Evolutionary conservation across 2,113 vertebrate genomes (phyloP), one percentile per base, ranked within the genome.

Genomic region (Phasianus colchicus): DNA sequence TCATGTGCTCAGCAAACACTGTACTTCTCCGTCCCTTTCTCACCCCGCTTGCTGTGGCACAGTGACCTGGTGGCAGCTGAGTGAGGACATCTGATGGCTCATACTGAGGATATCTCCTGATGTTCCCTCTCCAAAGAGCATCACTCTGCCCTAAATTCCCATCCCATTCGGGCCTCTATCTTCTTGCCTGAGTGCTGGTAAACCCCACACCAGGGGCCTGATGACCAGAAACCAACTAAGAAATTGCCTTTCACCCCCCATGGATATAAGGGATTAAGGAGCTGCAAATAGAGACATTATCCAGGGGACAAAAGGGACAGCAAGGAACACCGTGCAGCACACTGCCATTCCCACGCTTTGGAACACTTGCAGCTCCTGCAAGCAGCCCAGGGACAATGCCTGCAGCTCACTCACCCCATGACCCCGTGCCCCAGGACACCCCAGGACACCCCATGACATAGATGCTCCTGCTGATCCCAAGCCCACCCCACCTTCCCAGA

Each of bases 231-330:
- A 66, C 2, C 34, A 50, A 34, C 15, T 27, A 27, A 54, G n/a
- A 75, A 85, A 76, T 52, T 65, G 38, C 36, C 48, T 79, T 79
- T 63, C 55, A 19, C 20, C 34, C 20, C 6, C 3, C 30, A 54
- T 6, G 40, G 7, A 12, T 32, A 7, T 5, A 55, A 69, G 9
- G 20, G 58, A 86, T 86, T 25, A 86, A 61, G 54, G 48, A 83
- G 34, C 43, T 83, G 54, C 0, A 0, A 69, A 43, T 1, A 71
- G 25, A 6, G 17, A 9, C 11, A 5, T 19, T n/a, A 52, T 24
- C 11, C 9, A 8, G 79, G 78, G 63, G 40, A 12, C 63, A 42
- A 42, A 29, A 17, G 18, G 38, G 38, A 42, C 24, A 45, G 67
- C 47, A 50, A 72, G 40, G 52, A 54, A 29, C 52, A 2, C 64